Percentiles rank a stretch among this genome's conserved stretches.
phyloP scores from a whole-genome alignment of 2,113 vertebrate species.

The Silurus meridionalis region DNA sequence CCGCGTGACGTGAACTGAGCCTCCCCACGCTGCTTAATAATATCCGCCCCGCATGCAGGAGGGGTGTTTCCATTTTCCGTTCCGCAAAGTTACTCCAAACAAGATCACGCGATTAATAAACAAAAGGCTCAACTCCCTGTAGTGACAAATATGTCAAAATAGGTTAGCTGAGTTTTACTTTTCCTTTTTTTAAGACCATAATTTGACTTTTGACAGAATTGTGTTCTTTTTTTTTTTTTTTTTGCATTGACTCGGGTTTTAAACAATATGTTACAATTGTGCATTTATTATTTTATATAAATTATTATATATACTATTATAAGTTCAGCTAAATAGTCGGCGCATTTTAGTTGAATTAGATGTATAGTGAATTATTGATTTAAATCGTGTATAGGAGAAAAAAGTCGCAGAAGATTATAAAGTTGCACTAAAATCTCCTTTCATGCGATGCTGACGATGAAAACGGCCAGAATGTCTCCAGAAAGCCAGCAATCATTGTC shows the following conservation, averaged over 20 bases:
- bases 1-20: constrained; percentile 84
- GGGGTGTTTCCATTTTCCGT: constrained; percentile 74
- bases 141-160: neutral
- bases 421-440: constrained; percentile 48
- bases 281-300: neutral
- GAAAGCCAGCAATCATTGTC: constrained; percentile 50
- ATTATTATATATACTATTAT: neutral
- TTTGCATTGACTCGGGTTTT: neutral
- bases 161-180: neutral
- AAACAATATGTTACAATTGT: neutral
- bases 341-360: neutral
- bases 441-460: constrained; percentile 34
- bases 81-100: constrained; percentile 78
- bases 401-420: neutral
- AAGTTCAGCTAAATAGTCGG: no score
- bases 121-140: constrained; percentile 63
- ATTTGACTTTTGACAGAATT: neutral
- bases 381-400: neutral
- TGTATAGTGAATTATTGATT: neutral
- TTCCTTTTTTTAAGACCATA: neutral
- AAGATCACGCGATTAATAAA: constrained; percentile 82
- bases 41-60: constrained; percentile 82
- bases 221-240: neutral
- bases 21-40: constrained; percentile 95
- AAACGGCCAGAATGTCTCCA: constrained; percentile 42